Percentiles rank a stretch among this genome's conserved stretches.
These are phyloP conservation scores for Bombus sylvicola DNA, from an alignment of 1,140 invertebrate genomes.

Conservation along the genomic window DNA sequence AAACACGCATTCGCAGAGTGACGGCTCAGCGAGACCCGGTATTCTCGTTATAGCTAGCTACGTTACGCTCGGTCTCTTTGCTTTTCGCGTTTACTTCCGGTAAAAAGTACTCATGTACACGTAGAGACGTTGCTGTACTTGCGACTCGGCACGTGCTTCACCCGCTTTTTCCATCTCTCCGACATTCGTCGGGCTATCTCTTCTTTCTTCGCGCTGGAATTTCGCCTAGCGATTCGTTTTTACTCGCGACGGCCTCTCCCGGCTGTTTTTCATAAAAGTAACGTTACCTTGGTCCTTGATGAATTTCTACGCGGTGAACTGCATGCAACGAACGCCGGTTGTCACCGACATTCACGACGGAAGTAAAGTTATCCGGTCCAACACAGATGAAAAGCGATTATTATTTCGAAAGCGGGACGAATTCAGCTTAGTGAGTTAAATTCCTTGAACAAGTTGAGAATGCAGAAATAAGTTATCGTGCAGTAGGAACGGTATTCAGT, in stretches of 20 bases:
- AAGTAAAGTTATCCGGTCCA: neutral
- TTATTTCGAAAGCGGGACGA: neutral
- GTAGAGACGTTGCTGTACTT: neutral
- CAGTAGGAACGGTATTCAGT: constrained; percentile 11
- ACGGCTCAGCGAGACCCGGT: too few relatives aligned
- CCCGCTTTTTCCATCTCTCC: neutral
- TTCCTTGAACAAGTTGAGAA: neutral
- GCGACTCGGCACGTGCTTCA: neutral
- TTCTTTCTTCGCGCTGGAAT: constrained; percentile 1
- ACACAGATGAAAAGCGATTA: neutral
- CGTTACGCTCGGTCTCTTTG: constrained; percentile 23
- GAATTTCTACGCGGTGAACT: neutral
- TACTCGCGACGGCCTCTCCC: neutral
- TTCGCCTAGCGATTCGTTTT: neutral
- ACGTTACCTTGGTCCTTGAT: neutral
- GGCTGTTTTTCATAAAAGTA: neutral
- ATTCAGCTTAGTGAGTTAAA: neutral
- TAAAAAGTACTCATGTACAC: constrained; percentile 1
- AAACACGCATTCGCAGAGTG: neutral
- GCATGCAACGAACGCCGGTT: neutral
- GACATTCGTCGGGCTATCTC: neutral
- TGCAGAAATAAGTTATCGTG: constrained; percentile 16
- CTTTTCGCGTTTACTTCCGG: neutral
- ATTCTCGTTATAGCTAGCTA: neutral
- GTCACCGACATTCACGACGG: too few relatives aligned